Evolutionary conservation across 2,797 vertebrate genomes (phyloP).

Genomic region (Rhyacichthys aspro): DNA sequence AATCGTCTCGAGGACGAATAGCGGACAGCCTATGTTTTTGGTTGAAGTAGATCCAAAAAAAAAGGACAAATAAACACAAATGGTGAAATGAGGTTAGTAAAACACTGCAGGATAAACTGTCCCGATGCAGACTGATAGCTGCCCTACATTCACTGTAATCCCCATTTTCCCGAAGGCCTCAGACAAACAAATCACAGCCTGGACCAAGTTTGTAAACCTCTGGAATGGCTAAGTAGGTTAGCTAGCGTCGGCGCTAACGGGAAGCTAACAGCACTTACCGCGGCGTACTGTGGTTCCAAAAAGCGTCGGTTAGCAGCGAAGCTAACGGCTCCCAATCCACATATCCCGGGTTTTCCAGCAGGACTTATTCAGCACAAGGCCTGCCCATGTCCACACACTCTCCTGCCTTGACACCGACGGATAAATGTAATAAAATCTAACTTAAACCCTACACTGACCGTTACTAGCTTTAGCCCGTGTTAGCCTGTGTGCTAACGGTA

Average conservation of each 20-base stretch:
- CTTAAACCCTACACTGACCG: constrained; percentile 10
- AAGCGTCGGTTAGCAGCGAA: constrained; percentile 59
- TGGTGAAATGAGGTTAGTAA: not conserved
- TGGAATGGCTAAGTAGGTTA: not conserved
- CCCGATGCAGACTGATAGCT: not conserved
- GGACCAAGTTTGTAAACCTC: not conserved
- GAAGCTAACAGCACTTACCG: constrained; percentile 59
- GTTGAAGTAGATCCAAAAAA: no score
- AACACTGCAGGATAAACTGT: not conserved
- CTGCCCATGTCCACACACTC: constrained; percentile 25
- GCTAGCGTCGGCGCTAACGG: constrained; percentile 4
- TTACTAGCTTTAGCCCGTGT: constrained; percentile 24
- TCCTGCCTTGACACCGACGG: not conserved
- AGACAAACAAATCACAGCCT: not conserved
- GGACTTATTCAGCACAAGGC: constrained; percentile 22
- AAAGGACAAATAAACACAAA: not conserved
- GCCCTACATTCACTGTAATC: not conserved
- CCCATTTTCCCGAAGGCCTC: not conserved
- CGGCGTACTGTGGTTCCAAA: constrained; percentile 69
- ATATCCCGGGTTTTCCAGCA: constrained; percentile 49
- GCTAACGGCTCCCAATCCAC: constrained; percentile 57
- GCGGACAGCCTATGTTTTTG: no score
- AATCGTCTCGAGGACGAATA: no score
- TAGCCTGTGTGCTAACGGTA: constrained; percentile 49
- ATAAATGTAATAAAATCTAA: not conserved